A percentile compares a stretch with the other conserved stretches of the same genome.
Evolutionary conservation across 1,140 invertebrate genomes (phyloP).

Genomic region (Ostrea denselamellosa): DNA sequence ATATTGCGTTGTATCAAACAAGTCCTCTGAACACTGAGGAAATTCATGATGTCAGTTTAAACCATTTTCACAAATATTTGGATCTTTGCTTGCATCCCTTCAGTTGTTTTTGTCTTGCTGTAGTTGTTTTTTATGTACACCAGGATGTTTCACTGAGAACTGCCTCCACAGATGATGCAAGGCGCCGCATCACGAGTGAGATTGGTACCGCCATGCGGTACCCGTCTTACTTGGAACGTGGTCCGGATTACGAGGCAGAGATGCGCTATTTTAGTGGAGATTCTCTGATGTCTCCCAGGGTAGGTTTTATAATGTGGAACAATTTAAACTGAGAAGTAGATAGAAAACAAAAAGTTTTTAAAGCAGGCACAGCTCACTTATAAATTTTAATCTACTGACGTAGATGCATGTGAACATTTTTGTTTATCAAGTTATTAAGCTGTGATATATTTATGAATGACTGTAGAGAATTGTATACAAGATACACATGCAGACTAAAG

Average conservation of each 20-base stretch:
- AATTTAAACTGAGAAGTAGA: no score
- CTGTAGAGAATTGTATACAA: neutral
- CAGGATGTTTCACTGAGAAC: slow-evolving; percentile 67
- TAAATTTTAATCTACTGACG: no score
- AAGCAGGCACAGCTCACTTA: no score
- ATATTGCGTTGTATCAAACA: no score
- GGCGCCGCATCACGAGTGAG: slow-evolving; percentile 68
- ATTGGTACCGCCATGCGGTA: slow-evolving; percentile 72
- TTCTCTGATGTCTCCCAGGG: slow-evolving; percentile 73
- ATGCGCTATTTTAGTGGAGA: slow-evolving; percentile 76
- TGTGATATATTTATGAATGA: neutral
- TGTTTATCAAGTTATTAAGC: neutral
- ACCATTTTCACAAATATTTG: neutral
- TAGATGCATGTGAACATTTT: neutral
- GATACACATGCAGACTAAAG: neutral
- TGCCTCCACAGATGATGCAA: slow-evolving; percentile 61
- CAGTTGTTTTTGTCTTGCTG: slow-evolving; percentile 52
- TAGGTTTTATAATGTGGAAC: slow-evolving; percentile 56
- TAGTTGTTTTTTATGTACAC: slow-evolving; percentile 49
- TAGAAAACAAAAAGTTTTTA: no score
- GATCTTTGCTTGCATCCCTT: neutral
- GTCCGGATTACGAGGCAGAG: slow-evolving; percentile 75
- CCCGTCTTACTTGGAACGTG: slow-evolving; percentile 73
- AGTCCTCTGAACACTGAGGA: no score
- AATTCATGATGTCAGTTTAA: neutral